Base-by-base conservation (phyloP, 2,797 vertebrate genomes). In the Tokudaia muenninki region DNA sequence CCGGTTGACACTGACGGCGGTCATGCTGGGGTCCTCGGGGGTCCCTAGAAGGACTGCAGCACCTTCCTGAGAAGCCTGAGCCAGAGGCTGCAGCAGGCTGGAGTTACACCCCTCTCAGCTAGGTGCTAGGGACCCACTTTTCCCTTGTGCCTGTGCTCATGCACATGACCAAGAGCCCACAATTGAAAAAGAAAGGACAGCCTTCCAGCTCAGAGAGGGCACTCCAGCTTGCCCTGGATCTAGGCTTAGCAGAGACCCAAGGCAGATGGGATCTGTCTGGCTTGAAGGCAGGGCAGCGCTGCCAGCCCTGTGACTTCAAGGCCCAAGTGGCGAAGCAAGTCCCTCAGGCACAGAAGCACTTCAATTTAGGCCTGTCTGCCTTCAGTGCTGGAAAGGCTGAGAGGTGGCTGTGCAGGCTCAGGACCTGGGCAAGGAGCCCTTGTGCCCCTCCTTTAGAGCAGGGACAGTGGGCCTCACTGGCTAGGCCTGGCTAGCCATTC, bases 251-350 rank as follows among this genome's bases (percentile, higher is more conserved):
- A 50, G 6, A 4, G 24, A 47, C 24, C 47, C 29, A 52, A 52
- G 29, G 26, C 7, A 2, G 6, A 10, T 19, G 41, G n/a, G n/a
- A 0, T 21, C 0, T 7, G 4, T 6, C 65, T n/a, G 2, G 0
- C 1, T 26, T n/a, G 31, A n/a, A n/a, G 65, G 9, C 9, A 34
- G 4, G 4, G 3, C 31, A 34, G 65, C 41, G 31, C 13, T 16
- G 5, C 65, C 31, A 6, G 10, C 50, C 50, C 50, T 11, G 65
- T 6, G 31, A 17, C 13, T 70, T 70, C 14, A 6, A 34, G 31
- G 65, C 6, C 31, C 0, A 4, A 7, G 65, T n/a, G 17, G 12
- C 4, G 5, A 4, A 16, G 14, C 31, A 6, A 19, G 57, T 19
- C 57, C 57, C 57, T 21, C 57, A 6, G 57, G 57, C 57, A 6